Base-by-base conservation (phyloP, 2,113 vertebrate genomes). In the Capreolus pygargus region DNA sequence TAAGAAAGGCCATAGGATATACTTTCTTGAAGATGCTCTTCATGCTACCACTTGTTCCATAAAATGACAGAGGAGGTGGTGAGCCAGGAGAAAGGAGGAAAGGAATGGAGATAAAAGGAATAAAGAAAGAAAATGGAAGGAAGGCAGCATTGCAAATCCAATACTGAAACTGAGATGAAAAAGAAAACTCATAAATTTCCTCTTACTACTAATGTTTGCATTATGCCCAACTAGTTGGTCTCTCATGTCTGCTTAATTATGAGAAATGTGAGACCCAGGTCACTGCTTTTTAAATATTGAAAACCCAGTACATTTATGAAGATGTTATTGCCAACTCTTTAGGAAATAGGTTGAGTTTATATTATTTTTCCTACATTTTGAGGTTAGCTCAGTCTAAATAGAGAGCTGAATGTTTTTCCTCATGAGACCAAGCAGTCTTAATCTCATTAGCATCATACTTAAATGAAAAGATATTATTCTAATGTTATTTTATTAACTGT, bases 11-110 rank as follows among this genome's bases (percentile, higher is more conserved):
- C 60, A 78, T 74, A 92, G 70, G 55, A 95, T 96, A 92, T 81
- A 91, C 89, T 95, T 95, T 95, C 85, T 94, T 91, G 39, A 96
- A 97, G 67, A 91, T 55, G 25, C 23, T 86, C 58, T 96, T 96
- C 74, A 61, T 4, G 16, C 92, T 92, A 86, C 33, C 86, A 30
- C 54, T 55, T 89, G 45, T 94, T 97, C 55, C 52, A 60, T 95
- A 93, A 98, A 92, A 95, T 89, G n/a, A 83, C 43, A 61, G 57
- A 91, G 47, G 33, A 79, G 30, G 47, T 39, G 64, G 43, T 95
- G 3, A 79, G 33, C 43, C 60, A 91, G 81, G 78, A 81, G 74
- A 92, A 36, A 14, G 27, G 33, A 86, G 23, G 0, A 47, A 39
- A 67, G 70, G 9, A 7, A 96, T 13, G 1, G 28, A 54, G 5